Conservation (phyloP, 2,113 vertebrate genomes). For the Hypanus sabinus region DNA sequence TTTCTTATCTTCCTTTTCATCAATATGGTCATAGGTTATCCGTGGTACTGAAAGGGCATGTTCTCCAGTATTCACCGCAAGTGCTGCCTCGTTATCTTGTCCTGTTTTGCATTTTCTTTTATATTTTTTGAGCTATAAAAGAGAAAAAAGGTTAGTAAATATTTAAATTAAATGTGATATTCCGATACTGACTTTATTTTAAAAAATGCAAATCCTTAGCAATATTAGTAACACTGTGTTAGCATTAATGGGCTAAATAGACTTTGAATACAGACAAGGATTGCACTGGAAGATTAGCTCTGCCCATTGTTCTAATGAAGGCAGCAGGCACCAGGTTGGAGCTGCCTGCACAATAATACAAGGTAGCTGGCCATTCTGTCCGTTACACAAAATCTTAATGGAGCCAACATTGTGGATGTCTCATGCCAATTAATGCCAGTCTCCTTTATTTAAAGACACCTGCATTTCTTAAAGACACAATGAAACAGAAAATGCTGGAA, state of each 20-base stretch:
- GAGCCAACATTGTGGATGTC: too few species aligned
- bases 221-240: background rate
- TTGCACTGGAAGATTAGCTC: too few species aligned
- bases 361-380: too few species aligned
- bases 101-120: slow-evolving; percentile 63
- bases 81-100: slow-evolving; percentile 57
- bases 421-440: too few species aligned
- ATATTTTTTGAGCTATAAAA: slow-evolving; percentile 60
- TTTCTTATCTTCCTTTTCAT: slow-evolving; percentile 59
- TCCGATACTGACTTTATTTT: background rate
- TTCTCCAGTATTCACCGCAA: slow-evolving; percentile 51
- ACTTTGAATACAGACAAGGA: too few species aligned
- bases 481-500: too few species aligned
- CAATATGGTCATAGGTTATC: slow-evolving; percentile 67
- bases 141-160: slow-evolving; percentile 38
- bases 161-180: background rate
- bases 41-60: slow-evolving; percentile 64
- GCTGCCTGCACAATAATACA: too few species aligned
- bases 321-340: too few species aligned
- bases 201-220: background rate
- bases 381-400: too few species aligned
- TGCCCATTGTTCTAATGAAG: too few species aligned
- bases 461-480: too few species aligned
- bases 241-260: background rate
- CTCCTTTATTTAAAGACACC: too few species aligned